These are phyloP conservation scores for Cantharis flavilabris DNA, from an alignment of 2,888 invertebrate genomes.

Conservation along the genomic window DNA sequence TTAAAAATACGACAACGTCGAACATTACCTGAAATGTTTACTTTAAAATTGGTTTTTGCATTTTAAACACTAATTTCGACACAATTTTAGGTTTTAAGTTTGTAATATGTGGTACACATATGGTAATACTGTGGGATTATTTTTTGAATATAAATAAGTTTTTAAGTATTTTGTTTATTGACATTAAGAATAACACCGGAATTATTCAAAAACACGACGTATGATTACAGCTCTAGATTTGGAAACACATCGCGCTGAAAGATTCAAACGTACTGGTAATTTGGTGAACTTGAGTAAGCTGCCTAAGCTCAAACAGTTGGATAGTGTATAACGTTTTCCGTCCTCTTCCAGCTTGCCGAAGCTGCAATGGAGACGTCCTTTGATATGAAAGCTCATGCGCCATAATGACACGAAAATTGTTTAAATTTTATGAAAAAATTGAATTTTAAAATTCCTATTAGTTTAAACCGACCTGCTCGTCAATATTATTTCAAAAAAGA, in stretches of 20 bases:
- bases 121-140: neutral
- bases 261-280: neutral
- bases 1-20: neutral
- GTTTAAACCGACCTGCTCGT: neutral
- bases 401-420: neutral
- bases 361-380: neutral
- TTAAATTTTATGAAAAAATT: neutral
- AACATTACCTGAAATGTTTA: neutral
- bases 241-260: neutral
- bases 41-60: neutral
- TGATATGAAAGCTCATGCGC: neutral
- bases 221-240: neutral
- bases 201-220: neutral
- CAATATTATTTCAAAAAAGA: neutral
- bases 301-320: slow-evolving; percentile 1
- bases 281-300: slow-evolving; percentile 1
- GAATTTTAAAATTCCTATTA: neutral
- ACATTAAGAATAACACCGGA: neutral
- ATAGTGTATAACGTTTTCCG: neutral
- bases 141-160: neutral
- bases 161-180: neutral
- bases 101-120: neutral
- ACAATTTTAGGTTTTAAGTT: neutral
- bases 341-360: neutral
- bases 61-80: neutral